A percentile compares a stretch with the other conserved stretches of the same genome.
phyloP scores from a whole-genome alignment of 2,113 vertebrate species.

The Engystomops pustulosus region DNA sequence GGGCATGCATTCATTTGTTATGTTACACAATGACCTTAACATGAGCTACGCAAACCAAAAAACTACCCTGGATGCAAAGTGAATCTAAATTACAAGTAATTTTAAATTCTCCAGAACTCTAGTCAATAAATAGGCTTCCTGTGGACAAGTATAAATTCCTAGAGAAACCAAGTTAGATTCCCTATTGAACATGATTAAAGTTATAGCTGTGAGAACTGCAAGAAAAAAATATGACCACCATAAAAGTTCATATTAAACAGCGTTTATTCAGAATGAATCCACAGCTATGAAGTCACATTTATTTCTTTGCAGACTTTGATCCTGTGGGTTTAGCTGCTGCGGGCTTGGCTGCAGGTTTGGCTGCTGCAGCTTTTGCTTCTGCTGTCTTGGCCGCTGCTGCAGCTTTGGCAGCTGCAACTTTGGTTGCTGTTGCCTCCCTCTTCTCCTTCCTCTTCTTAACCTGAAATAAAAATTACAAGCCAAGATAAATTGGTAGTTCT shows the following conservation, averaged over 20 bases:
- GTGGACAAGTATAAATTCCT: too few species aligned
- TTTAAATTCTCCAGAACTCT: too few species aligned
- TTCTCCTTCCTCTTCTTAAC: not conserved
- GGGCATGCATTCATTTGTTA: too few species aligned
- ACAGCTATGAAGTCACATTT: not conserved
- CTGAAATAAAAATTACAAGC: not conserved
- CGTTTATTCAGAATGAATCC: slow-evolving; percentile 51
- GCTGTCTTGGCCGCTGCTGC: not conserved
- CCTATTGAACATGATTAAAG: too few species aligned
- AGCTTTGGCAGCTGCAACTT: not conserved
- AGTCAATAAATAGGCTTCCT: too few species aligned
- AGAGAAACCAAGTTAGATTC: too few species aligned
- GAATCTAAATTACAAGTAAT: too few species aligned
- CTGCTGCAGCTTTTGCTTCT: not conserved
- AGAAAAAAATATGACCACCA: not conserved
- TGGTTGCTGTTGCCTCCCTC: not conserved
- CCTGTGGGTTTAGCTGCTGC: not conserved
- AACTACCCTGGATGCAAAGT: too few species aligned
- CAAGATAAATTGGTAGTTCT: too few species aligned
- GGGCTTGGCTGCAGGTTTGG: not conserved
- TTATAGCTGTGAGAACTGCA: too few species aligned
- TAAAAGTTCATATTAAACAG: slow-evolving; percentile 35
- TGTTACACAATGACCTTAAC: too few species aligned
- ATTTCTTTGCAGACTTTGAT: slow-evolving; percentile 26
- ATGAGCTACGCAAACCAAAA: too few species aligned